These are phyloP conservation scores for Hartigia nigra DNA, from an alignment of 2,888 invertebrate genomes.

Conservation along the genomic window DNA sequence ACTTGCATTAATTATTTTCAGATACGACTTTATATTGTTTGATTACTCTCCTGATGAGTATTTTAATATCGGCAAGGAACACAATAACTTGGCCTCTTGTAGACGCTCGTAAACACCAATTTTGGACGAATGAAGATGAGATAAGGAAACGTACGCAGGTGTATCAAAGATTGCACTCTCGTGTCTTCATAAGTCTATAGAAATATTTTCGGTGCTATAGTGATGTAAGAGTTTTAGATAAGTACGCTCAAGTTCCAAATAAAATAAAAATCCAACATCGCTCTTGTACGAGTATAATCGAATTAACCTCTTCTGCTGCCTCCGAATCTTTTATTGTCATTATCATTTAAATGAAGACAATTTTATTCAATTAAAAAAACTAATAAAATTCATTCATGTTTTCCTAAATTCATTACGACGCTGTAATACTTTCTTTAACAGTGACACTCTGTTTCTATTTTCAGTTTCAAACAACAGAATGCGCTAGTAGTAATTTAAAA, in stretches of 20 bases:
- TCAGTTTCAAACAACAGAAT: background rate
- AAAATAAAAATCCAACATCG: background rate
- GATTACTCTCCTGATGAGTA: constrained; percentile 83
- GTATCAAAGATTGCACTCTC: background rate
- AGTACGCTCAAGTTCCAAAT: background rate
- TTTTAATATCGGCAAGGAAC: constrained; percentile 70
- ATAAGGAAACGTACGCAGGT: background rate
- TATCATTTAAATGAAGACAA: background rate
- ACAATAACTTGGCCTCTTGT: background rate
- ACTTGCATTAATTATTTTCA: constrained; percentile 63
- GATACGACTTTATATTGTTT: constrained; percentile 89
- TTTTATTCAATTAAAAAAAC: constrained; percentile 16
- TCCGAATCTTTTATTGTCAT: too few species aligned
- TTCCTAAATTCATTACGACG: background rate
- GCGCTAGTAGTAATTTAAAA: background rate
- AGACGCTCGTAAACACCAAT: background rate
- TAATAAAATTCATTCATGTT: constrained; percentile 17
- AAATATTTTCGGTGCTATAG: background rate
- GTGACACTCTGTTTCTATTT: background rate
- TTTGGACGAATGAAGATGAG: background rate
- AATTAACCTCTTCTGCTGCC: background rate
- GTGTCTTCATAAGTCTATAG: background rate
- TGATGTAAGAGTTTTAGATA: background rate
- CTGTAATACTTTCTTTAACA: background rate
- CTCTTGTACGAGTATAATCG: background rate